Evolutionary conservation across 2,113 vertebrate genomes (phyloP).

Genomic region (Pachycephala philippinensis): DNA sequence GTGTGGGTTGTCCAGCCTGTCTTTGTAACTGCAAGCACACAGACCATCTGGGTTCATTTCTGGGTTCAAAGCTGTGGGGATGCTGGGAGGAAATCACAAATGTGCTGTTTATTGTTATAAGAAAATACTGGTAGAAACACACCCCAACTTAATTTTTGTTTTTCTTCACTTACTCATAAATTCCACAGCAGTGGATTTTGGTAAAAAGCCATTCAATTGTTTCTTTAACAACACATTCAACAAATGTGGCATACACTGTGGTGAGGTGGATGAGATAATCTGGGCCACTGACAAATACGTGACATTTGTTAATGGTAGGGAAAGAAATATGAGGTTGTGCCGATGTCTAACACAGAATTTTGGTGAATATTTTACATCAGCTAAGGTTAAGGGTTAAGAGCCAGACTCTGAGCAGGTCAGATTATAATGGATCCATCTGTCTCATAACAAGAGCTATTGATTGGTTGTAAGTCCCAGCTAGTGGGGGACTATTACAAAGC

Average conservation of each 20-base stretch:
- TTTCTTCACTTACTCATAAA: background rate
- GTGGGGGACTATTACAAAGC: background rate
- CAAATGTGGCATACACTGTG: background rate
- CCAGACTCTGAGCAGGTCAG: background rate
- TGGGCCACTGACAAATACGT: background rate
- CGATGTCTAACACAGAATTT: background rate
- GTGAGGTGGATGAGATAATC: background rate
- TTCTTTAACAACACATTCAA: background rate
- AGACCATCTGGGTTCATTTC: background rate
- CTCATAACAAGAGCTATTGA: constrained; percentile 6
- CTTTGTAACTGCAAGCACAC: background rate
- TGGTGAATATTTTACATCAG: background rate
- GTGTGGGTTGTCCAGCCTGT: background rate
- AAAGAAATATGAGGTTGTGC: background rate
- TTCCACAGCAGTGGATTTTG: background rate
- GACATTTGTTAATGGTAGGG: background rate
- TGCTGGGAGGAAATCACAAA: background rate
- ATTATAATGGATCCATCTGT: background rate
- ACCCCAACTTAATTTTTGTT: background rate
- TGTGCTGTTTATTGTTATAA: background rate
- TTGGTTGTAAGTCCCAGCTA: background rate
- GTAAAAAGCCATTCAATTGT: background rate
- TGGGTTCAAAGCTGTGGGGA: background rate
- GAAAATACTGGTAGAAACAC: background rate
- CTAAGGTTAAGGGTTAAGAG: background rate